Base-by-base conservation (phyloP, 2,888 invertebrate species). In the Seladonia tumulorum region DNA sequence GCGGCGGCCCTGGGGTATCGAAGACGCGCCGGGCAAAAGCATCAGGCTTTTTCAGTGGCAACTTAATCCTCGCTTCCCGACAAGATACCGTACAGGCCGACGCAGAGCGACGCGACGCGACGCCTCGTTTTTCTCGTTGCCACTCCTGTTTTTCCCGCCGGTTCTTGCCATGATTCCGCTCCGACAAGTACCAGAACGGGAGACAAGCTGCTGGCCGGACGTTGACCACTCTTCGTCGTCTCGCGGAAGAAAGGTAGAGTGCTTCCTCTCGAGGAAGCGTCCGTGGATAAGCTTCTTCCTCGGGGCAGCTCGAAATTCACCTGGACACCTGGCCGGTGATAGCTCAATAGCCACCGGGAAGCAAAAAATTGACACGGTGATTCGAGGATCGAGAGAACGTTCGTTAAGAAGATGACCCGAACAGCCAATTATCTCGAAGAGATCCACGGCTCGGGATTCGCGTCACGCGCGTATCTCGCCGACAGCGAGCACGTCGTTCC, bases 391-490 rank as follows among this genome's bases (percentile, higher is more conserved):
- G 22, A 12, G 45, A 12, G 45, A 25, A 29, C 76, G 45, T 76
- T 75, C 81, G 70, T 74, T 35, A 72, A 53, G 68, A 72, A 66
- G 81, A 82, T 81, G 81, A 85, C 68, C 79, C 76, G 77, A 76
- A 76, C 79, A 86, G 89, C 89, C 90, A 90, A 90, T 90, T 90
- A 90, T 89, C 53, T 22, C 8, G 53, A 53, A 53, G 22, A 53
- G 53, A 53, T 53, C 53, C 22, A 22, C 18, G 53, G 53, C 53
- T 85, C 72, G 53, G 53, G 80, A 88, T 83, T 88, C 87, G 45
- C 72, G 53, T 88, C 89, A 83, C 88, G 88, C 60, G 82, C 85
- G 70, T 77, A 77, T 82, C 76, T 85, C 81, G 71, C 79, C 87
- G 71, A 74, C 68, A 39, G 68, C 29, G 63, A 75, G 84, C 82